Evolutionary conservation across 2,888 invertebrate species (phyloP).

Genomic region (Melitaea athalia): DNA sequence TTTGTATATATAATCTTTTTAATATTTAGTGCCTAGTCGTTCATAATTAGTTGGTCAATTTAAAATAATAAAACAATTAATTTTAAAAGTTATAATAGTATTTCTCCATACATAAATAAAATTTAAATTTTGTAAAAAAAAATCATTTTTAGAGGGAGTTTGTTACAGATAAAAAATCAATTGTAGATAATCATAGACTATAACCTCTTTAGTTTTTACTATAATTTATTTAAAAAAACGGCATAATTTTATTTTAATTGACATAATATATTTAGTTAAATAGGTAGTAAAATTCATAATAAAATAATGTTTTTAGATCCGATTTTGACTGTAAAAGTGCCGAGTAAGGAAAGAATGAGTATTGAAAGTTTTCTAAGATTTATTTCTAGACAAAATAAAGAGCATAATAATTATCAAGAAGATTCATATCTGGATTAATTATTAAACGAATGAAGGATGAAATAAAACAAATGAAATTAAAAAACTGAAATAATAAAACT

Average conservation of each 20-base stretch:
- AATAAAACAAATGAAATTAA: neutral
- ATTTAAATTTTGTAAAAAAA: no score
- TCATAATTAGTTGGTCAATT: neutral
- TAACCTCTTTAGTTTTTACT: no score
- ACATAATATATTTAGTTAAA: no score
- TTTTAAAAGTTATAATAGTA: no score
- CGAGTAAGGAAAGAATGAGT: conserved; percentile 57
- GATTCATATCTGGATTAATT: conserved; percentile 59
- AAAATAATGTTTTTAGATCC: conserved; percentile 26
- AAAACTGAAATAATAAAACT: neutral
- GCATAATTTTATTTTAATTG: no score
- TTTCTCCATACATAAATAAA: no score
- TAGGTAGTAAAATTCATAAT: neutral
- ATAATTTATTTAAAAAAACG: no score
- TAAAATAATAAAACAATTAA: no score
- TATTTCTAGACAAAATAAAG: conserved; percentile 55
- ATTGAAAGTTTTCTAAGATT: conserved; percentile 61
- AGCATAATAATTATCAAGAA: conserved; percentile 46
- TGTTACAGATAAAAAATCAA: no score
- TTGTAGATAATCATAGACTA: no score
- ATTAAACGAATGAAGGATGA: conserved; percentile 14
- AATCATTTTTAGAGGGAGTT: no score
- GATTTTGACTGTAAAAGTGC: conserved; percentile 33
- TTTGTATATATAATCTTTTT: conserved; percentile 8
- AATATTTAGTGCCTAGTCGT: neutral